Percentiles rank a stretch among this genome's conserved stretches.
Conservation (phyloP, 2,888 invertebrate species). For the Dryomyza anilis region DNA sequence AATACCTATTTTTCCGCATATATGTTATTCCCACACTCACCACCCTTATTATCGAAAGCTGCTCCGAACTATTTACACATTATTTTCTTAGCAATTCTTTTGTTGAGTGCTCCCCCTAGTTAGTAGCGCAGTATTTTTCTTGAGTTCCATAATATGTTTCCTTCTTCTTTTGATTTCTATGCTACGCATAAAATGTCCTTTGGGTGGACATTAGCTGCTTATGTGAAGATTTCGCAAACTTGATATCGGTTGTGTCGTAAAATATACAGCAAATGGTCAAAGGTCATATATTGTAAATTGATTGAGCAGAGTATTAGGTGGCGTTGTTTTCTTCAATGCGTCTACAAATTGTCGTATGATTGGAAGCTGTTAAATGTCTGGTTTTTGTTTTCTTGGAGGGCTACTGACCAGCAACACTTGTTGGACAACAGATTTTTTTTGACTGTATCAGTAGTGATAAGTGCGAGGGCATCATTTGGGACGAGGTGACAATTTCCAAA, state of each 20-base stretch:
- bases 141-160: too few relatives aligned
- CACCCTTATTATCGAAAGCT: neutral
- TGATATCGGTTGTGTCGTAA: constrained; percentile 16
- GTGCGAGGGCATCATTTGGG: neutral
- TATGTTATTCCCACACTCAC: neutral
- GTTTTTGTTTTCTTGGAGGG: neutral
- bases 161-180: too few relatives aligned
- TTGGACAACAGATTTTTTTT: neutral
- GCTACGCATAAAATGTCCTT: constrained; percentile 30
- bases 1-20: too few relatives aligned
- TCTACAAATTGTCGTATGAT: neutral
- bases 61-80: neutral
- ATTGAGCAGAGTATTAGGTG: neutral
- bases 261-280: neutral
- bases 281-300: constrained; percentile 18
- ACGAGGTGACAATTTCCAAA: neutral
- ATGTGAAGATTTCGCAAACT: constrained; percentile 22
- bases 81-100: constrained; percentile 14
- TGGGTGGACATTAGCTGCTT: constrained; percentile 29
- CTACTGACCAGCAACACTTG: constrained; percentile 11
- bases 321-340: neutral
- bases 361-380: constrained; percentile 10
- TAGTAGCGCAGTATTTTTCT: too few relatives aligned
- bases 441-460: too few relatives aligned
- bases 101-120: neutral